These are phyloP conservation scores for Oceanodroma tethys DNA, from an alignment of 2,113 vertebrate genomes.

Conservation along the genomic window DNA sequence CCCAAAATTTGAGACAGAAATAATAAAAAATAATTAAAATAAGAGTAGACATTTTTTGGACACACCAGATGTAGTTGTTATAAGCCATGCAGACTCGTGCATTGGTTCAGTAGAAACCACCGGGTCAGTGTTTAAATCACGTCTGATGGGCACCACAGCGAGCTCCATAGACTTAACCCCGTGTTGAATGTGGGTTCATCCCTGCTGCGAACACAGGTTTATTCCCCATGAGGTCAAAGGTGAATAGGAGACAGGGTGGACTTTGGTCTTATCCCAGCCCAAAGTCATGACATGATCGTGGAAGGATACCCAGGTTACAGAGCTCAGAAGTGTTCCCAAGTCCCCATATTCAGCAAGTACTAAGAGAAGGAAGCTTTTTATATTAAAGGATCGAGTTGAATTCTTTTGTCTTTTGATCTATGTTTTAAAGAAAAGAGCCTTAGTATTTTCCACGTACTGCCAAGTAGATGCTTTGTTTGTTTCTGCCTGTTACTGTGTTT, in stretches of 20 bases:
- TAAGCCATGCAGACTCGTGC: accelerated
- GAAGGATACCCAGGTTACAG: not conserved
- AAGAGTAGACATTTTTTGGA: accelerated
- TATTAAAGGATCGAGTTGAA: not conserved
- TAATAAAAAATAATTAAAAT: not conserved
- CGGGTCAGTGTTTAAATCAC: accelerated
- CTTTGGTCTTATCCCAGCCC: not conserved
- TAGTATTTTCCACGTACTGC: not conserved
- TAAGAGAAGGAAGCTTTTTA: not conserved
- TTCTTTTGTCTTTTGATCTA: not conserved
- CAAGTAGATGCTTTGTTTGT: not conserved
- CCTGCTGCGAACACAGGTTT: not conserved
- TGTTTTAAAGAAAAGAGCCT: not conserved
- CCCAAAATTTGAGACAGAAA: not conserved
- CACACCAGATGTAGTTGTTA: not conserved
- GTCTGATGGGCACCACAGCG: not conserved
- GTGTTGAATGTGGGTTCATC: not conserved
- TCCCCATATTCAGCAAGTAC: not conserved
- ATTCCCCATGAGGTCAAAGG: not conserved
- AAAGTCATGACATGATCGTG: accelerated
- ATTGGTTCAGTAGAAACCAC: not conserved
- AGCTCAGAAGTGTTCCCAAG: not conserved
- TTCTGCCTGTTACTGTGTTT: not conserved
- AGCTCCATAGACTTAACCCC: not conserved
- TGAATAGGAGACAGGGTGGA: not conserved